A percentile compares a stretch with the other conserved stretches of the same genome.
Evolutionary conservation across 30 jellyfish, hydroid and myxozoan genomes (phyloP).

Genomic region (Sanderia malayensis): DNA sequence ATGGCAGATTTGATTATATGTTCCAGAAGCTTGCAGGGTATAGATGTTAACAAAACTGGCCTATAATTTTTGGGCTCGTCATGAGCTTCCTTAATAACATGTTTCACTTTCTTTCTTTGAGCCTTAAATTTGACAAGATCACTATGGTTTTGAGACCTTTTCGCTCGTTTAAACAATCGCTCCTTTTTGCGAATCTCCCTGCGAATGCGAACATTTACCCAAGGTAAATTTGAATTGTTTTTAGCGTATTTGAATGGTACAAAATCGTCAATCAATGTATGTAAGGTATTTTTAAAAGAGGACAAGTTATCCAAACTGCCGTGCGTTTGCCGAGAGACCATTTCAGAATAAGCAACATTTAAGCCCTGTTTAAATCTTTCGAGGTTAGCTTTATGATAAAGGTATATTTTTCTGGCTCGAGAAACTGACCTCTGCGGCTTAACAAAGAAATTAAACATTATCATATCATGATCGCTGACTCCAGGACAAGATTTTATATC

Average conservation of each 20-base stretch:
- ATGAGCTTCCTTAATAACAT: constrained; percentile 40
- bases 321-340: constrained; percentile 46
- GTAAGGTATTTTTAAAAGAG: constrained; percentile 25
- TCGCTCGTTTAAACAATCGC: constrained; percentile 36
- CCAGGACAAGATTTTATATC: constrained; percentile 47
- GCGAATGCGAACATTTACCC: constrained; percentile 33
- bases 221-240: constrained; percentile 25
- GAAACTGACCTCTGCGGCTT: constrained; percentile 40
- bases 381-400: constrained; percentile 44
- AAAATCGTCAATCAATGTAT: constrained; percentile 32
- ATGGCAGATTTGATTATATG: not conserved
- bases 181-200: constrained; percentile 44
- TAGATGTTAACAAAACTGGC: constrained; percentile 2
- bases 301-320: constrained; percentile 45
- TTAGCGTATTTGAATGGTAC: constrained; percentile 30
- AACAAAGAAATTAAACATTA: constrained; percentile 36
- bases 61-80: constrained; percentile 14
- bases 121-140: constrained; percentile 43
- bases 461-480: constrained; percentile 46
- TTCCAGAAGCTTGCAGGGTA: not conserved
- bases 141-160: constrained; percentile 21
- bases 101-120: constrained; percentile 35
- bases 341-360: constrained; percentile 33
- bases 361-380: constrained; percentile 38
- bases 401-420: constrained; percentile 26